Evolutionary conservation across 2,113 vertebrate species (phyloP).

Genomic region (Leucopsar rothschildi): DNA sequence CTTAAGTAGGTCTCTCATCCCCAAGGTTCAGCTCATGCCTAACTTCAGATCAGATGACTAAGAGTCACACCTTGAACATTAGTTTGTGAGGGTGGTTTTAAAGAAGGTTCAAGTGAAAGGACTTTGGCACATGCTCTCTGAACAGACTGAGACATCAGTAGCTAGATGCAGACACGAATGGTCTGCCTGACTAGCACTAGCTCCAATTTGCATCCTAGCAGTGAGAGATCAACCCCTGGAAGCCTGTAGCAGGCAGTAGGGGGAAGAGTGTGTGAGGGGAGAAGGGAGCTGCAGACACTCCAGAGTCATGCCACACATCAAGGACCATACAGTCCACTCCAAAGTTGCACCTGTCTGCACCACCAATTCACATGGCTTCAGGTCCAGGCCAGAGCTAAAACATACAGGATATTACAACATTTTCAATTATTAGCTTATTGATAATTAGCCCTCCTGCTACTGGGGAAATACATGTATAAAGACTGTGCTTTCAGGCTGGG

Average conservation of each 20-base stretch:
- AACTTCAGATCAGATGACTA: neutral
- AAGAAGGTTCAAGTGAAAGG: neutral
- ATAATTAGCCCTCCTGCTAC: neutral
- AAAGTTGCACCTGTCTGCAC: neutral
- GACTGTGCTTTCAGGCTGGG: neutral
- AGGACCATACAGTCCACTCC: neutral
- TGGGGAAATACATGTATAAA: neutral
- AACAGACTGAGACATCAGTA: neutral
- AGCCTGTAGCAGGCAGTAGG: neutral
- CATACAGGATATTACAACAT: neutral
- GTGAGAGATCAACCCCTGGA: neutral
- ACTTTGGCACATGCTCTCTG: neutral
- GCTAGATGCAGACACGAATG: neutral
- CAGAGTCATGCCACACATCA: neutral
- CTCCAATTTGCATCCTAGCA: neutral
- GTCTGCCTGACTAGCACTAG: neutral
- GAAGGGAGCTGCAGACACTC: neutral
- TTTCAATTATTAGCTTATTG: neutral
- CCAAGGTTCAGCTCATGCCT: neutral
- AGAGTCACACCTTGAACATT: neutral
- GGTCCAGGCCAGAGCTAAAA: neutral
- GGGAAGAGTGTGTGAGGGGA: fast-evolving
- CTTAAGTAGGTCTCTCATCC: neutral
- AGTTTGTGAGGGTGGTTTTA: neutral
- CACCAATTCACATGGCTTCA: neutral